Base-by-base conservation (phyloP, 1,140 invertebrate genomes). In the Brachionus plicatilis region DNA sequence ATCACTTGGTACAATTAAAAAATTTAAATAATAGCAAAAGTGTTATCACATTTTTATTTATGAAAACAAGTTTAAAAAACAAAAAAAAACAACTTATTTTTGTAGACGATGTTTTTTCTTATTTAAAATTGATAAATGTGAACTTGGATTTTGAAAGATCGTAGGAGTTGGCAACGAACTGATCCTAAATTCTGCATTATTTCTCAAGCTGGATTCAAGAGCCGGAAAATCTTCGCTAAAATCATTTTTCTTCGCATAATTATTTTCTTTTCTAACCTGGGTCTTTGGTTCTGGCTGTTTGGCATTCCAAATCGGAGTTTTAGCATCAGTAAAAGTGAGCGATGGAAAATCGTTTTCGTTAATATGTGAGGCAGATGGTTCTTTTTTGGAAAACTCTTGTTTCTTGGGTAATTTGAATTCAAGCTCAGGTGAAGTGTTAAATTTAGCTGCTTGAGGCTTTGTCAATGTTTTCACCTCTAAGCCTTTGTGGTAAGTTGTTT, bases 91-190 rank as follows among this genome's bases (percentile, higher is more conserved):
- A 33, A 24, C 14, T 43, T 43, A 20, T 45, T 75, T 75, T 43
- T 43, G 17, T 29, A 70, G 76, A 14, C 53, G 17, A 76, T 72
- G 29, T 43, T 66, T 76, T 84, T 70, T 84, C 47, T 56, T 75
- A 78, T 84, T 72, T 78, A 84, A 78, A 56, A 79, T 11, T 1
- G 43, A 85, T 83, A 86, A 20, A 60, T 20, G 24, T 83, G 12
- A 56, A 66, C 20, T 82, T 47, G 79, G 53, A 24, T 68, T 60
- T 24, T 45, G 37, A 60, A 82, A 82, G 9, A 68, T 20, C 14
- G 33, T 27, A 20, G 20, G n/a, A 0, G 79, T 82, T 12, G 79
- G 79, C n/a, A 82, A 12, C 3, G 79, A 14, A 27, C 79, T 82
- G 45, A 65, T 65, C n/a, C 79, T 43, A 65, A 37, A 65, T 33